Evolutionary conservation across 2,888 invertebrate genomes (phyloP).

Genomic region (Microctonus aethiopoides): DNA sequence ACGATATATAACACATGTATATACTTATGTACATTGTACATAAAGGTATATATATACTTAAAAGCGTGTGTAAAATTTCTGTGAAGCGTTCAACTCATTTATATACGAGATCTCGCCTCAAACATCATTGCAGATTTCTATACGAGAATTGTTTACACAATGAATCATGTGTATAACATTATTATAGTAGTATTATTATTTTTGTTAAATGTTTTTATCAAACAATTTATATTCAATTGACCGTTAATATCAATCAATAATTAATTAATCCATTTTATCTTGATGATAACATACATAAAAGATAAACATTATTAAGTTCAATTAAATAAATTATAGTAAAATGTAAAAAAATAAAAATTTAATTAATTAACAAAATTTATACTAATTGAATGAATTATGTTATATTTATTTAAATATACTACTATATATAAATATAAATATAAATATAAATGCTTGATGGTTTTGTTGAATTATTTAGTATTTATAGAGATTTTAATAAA

Average conservation of each 20-base stretch:
- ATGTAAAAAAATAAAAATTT: no score
- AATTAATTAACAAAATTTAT: no score
- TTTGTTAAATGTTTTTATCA: background rate
- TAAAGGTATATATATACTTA: conserved; percentile 4
- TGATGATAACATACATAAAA: background rate
- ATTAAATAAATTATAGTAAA: no score
- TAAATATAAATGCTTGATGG: no score
- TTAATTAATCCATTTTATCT: background rate
- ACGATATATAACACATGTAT: conserved; percentile 11
- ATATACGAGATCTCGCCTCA: conserved; percentile 35
- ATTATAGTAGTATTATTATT: background rate
- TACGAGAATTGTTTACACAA: conserved; percentile 26
- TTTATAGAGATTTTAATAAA: no score
- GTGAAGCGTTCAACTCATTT: conserved; percentile 44
- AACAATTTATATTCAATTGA: background rate
- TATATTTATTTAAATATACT: no score
- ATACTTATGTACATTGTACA: conserved; percentile 15
- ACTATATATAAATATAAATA: no score
- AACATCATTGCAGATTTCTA: background rate
- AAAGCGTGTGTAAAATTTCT: conserved; percentile 43
- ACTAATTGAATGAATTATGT: background rate
- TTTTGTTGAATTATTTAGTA: no score
- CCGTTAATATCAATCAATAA: background rate
- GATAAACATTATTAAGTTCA: background rate
- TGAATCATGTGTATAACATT: conserved; percentile 2